Conservation (phyloP, 2,888 invertebrate species). For the Kryphioiulus occultus region DNA sequence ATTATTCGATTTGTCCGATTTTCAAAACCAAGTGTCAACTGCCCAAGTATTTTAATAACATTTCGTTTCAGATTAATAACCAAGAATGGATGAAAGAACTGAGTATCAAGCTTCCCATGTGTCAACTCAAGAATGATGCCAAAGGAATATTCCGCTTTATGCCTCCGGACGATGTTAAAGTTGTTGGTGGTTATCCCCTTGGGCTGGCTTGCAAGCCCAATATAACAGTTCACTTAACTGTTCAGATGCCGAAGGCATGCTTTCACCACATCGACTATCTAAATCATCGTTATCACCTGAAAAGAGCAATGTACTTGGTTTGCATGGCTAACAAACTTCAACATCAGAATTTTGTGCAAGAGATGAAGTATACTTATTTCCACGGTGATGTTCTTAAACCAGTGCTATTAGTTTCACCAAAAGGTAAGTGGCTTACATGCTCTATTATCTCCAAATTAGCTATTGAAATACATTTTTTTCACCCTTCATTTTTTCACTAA, state of each 20-base stretch:
- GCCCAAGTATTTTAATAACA: no score
- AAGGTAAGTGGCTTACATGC: no score
- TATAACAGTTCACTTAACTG: slow-evolving; percentile 72
- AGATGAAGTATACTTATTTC: slow-evolving; percentile 65
- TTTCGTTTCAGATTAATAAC: neutral
- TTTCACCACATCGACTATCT: slow-evolving; percentile 81
- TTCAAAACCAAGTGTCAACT: no score
- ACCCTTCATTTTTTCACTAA: no score
- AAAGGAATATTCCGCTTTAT: slow-evolving; percentile 69
- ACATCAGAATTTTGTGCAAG: slow-evolving; percentile 64
- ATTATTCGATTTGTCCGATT: no score
- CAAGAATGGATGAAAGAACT: neutral
- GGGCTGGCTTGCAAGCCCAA: slow-evolving; percentile 73
- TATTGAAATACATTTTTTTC: no score
- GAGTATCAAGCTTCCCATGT: slow-evolving; percentile 68
- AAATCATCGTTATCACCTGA: slow-evolving; percentile 81
- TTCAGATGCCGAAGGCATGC: slow-evolving; percentile 77
- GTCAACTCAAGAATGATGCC: slow-evolving; percentile 64
- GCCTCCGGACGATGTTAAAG: slow-evolving; percentile 64
- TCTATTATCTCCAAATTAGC: no score
- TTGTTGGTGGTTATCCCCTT: slow-evolving; percentile 74
- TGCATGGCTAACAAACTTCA: slow-evolving; percentile 72
- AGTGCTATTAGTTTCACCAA: slow-evolving; percentile 62
- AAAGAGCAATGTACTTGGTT: slow-evolving; percentile 79
- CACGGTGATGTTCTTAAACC: slow-evolving; percentile 69